These are phyloP conservation scores for Trichoplusia ni DNA, from an alignment of 1,140 invertebrate genomes.

Conservation along the genomic window DNA sequence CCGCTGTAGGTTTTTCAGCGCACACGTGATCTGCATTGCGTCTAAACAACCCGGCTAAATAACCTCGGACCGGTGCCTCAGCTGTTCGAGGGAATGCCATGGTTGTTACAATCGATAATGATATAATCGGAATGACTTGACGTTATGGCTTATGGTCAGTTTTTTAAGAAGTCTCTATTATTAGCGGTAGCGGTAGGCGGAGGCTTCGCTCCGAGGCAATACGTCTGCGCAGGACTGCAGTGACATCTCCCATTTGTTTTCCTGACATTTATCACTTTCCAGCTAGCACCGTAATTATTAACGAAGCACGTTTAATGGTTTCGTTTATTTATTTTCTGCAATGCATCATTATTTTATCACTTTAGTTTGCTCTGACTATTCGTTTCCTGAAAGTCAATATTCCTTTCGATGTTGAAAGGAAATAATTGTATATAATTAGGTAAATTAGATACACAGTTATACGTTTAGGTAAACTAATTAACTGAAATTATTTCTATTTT, in stretches of 20 bases:
- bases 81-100: conserved; percentile 64
- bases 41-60: conserved; percentile 75
- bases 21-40: conserved; percentile 81
- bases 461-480: no score
- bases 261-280: conserved; percentile 17
- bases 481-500: no score
- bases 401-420: no score
- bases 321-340: not conserved
- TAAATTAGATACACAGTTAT: no score
- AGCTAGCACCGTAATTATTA: not conserved
- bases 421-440: no score
- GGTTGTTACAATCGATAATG: conserved; percentile 39
- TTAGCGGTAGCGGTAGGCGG: not conserved
- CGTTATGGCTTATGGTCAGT: conserved; percentile 14
- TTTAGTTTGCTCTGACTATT: no score
- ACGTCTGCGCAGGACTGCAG: conserved; percentile 4
- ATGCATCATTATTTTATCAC: not conserved
- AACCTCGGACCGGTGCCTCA: conserved; percentile 63
- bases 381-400: no score
- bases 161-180: conserved; percentile 12
- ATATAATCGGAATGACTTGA: conserved; percentile 32
- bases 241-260: conserved; percentile 2
- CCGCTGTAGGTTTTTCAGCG: conserved; percentile 58
- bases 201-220: not conserved
- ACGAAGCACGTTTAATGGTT: not conserved